Evolutionary conservation across 2,113 vertebrate genomes (phyloP).

Genomic region (Lepidothrix coronata): DNA sequence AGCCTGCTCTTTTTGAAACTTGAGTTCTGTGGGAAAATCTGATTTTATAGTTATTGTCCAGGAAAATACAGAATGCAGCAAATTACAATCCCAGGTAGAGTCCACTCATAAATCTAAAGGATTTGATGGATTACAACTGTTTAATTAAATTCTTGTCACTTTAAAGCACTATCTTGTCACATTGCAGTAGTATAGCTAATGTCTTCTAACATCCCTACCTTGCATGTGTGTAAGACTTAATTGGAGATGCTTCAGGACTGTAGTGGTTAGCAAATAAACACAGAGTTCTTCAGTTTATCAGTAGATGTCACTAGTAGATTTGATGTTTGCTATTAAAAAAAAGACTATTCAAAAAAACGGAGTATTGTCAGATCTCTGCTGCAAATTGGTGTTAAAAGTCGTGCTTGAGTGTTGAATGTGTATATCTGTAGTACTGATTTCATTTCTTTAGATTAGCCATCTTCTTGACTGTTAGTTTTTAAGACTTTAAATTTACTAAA

Average conservation of each 20-base stretch:
- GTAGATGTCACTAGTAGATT: conserved; percentile 41
- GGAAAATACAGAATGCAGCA: neutral
- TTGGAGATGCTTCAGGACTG: neutral
- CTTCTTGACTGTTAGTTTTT: neutral
- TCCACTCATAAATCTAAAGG: neutral
- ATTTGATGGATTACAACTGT: neutral
- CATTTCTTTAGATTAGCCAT: neutral
- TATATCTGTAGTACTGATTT: neutral
- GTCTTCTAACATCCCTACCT: neutral
- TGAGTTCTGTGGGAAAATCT: neutral
- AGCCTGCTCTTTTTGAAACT: neutral
- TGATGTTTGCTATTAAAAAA: neutral
- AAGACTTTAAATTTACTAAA: neutral
- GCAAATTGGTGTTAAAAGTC: neutral
- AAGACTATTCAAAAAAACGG: neutral
- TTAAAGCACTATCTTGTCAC: neutral
- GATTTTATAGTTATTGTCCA: neutral
- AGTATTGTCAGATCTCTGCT: neutral
- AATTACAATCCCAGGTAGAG: neutral
- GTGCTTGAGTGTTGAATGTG: neutral
- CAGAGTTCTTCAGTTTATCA: neutral
- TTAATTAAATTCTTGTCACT: neutral
- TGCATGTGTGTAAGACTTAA: neutral
- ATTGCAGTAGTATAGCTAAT: neutral
- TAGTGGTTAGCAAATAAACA: neutral